Base-by-base conservation (phyloP, 2,113 vertebrate species). In the Porphyrio hochstetteri region DNA sequence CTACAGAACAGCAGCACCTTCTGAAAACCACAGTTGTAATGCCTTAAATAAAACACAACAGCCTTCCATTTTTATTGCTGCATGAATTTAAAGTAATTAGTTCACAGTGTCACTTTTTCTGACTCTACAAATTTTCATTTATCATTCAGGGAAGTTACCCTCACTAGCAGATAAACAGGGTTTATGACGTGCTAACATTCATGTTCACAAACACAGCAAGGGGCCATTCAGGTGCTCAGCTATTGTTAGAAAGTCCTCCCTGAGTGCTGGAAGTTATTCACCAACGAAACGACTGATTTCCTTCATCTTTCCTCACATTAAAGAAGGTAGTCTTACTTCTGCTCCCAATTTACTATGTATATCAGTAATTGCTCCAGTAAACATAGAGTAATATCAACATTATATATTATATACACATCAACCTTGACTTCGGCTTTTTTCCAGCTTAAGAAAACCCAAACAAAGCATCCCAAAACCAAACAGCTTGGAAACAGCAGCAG, bases 21-120 rank as follows among this genome's bases (percentile, higher is more conserved):
- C 69, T 68, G 36, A 61, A 93, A 94, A 93, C 36, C 78, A 83
- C 23, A 61, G 12, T 42, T 68, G 78, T 36, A 50, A 65, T 13
- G 48, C 36, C 79, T 92, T n/a, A n/a, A n/a, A n/a, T 71, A 74
- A 92, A 86, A 52, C 18, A 89, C 50, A 91, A 69, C 82, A 87
- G 61, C 8, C 33, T 93, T 94, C 55, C 16, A 46, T 90, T 91
- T 75, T 89, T 82, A 94, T 57, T 88, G 63, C 63, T 81, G 31
- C 42, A 91, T 61, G 53, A 88, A 92, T 86, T 91, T n/a, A 16
- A 88, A 50, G 28, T 57, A 55, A 85, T 92, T 87, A 82, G 77
- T 80, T 93, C 61, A 75, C 57, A 76, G 44, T 8, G 77, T n/a
- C 56, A 20, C 91, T 80, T 78, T 56, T 67, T 36, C 93, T 63